Percentiles rank a stretch among this genome's conserved stretches.
Evolutionary conservation across 30 jellyfish, hydroid and myxozoan genomes (phyloP).

Genomic region (Aurelia aurita complex sp. Pacific): DNA sequence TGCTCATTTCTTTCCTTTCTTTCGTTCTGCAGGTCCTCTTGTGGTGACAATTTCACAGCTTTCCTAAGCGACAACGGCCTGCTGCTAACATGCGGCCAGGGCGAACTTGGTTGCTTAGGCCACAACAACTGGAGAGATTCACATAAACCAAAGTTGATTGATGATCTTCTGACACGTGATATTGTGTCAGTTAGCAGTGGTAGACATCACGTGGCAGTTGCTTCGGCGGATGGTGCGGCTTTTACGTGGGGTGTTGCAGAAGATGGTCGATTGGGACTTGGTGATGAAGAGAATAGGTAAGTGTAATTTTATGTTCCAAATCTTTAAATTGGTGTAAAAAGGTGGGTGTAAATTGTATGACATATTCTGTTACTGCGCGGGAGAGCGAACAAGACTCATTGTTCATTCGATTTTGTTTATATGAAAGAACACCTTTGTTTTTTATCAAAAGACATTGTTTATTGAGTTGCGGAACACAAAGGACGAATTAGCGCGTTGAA

Average conservation of each 20-base stretch:
- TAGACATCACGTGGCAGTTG: slow-evolving; percentile 76
- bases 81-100: slow-evolving; percentile 91
- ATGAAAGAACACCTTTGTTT: too few relatives aligned
- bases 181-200: slow-evolving; percentile 85
- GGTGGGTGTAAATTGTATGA: too few relatives aligned
- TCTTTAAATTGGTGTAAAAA: too few relatives aligned
- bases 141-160: slow-evolving; percentile 81
- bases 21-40: slow-evolving; percentile 61
- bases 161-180: slow-evolving; percentile 77
- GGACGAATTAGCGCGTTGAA: too few relatives aligned
- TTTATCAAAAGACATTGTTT: too few relatives aligned
- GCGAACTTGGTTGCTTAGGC: slow-evolving; percentile 93
- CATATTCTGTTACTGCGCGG: too few relatives aligned
- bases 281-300: slow-evolving; percentile 74
- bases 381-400: too few relatives aligned
- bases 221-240: slow-evolving; percentile 89
- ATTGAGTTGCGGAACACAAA: too few relatives aligned
- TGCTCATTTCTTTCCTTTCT: too few relatives aligned
- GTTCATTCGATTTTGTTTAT: too few relatives aligned
- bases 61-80: slow-evolving; percentile 95
- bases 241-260: slow-evolving; percentile 96
- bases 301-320: background rate
- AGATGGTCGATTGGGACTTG: slow-evolving; percentile 93
- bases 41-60: slow-evolving; percentile 91
- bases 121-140: slow-evolving; percentile 83